These are phyloP conservation scores for Gymnopithys bicolor DNA, from an alignment of 2,797 vertebrate genomes.

Conservation along the genomic window DNA sequence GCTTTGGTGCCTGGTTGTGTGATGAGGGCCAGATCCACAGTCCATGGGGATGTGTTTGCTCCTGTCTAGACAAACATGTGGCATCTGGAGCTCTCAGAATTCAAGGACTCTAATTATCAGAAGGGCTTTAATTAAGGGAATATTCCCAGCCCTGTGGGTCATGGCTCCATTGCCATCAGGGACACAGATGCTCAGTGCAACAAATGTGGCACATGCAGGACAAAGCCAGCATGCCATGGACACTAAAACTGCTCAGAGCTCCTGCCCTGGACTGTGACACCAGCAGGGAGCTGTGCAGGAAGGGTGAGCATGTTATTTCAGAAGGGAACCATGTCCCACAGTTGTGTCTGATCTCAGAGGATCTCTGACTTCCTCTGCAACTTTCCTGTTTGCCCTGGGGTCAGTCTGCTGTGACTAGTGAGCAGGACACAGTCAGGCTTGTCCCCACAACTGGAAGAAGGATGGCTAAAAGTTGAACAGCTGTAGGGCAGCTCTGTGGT, in stretches of 20 bases:
- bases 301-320: background rate
- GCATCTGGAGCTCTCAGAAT: background rate
- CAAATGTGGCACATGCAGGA: fast-evolving
- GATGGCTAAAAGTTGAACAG: background rate
- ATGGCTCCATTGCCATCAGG: background rate
- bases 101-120: background rate
- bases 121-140: background rate
- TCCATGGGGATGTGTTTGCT: background rate
- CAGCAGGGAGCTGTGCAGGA: background rate
- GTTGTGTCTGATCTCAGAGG: background rate
- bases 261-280: background rate
- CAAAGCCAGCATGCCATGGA: background rate
- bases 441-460: background rate
- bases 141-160: background rate
- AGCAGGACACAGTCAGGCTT: background rate
- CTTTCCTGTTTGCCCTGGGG: background rate
- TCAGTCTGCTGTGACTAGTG: background rate
- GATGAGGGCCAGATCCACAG: background rate
- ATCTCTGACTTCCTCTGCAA: background rate
- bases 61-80: background rate
- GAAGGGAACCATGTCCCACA: background rate
- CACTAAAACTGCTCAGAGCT: background rate
- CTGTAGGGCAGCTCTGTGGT: background rate
- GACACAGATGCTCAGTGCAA: background rate
- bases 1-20: background rate